Percentiles rank a stretch among this genome's conserved stretches.
Conservation (phyloP, 2,113 vertebrate species). For the Gadus macrocephalus region DNA sequence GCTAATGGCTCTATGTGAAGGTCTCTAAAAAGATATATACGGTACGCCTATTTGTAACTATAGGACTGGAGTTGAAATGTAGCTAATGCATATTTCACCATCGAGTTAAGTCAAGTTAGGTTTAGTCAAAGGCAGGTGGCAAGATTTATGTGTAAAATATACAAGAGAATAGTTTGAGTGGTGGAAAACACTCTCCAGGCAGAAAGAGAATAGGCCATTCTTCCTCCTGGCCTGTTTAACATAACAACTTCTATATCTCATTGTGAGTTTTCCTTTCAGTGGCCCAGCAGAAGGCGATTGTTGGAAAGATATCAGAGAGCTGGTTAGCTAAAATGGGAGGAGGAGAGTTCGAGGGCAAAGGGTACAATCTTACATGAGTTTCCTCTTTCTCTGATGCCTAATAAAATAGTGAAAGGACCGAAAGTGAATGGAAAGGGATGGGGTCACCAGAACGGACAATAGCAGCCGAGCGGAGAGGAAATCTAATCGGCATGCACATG, state of each 20-base stretch:
- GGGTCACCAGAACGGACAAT: constrained; percentile 57
- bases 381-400: constrained; percentile 56
- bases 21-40: too few species aligned
- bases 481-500: constrained; percentile 72
- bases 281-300: constrained; percentile 42
- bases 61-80: constrained; percentile 12
- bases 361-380: constrained; percentile 66
- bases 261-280: constrained; percentile 28
- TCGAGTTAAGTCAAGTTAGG: constrained; percentile 15
- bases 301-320: constrained; percentile 34
- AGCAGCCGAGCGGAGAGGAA: constrained; percentile 60
- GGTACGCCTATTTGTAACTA: neutral
- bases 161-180: constrained; percentile 17
- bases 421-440: constrained; percentile 61
- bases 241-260: constrained; percentile 38
- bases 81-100: constrained; percentile 20
- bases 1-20: constrained; percentile 19
- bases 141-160: constrained; percentile 27
- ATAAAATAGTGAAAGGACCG: constrained; percentile 67
- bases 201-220: constrained; percentile 12
- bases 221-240: constrained; percentile 31
- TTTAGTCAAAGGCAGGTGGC: neutral
- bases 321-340: constrained; percentile 43
- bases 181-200: constrained; percentile 5
- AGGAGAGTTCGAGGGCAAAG: constrained; percentile 59